Percentiles rank a stretch among this genome's conserved stretches.
phyloP scores from a whole-genome alignment of 2,113 vertebrate genomes.

The Rhodinocichla rosea region DNA sequence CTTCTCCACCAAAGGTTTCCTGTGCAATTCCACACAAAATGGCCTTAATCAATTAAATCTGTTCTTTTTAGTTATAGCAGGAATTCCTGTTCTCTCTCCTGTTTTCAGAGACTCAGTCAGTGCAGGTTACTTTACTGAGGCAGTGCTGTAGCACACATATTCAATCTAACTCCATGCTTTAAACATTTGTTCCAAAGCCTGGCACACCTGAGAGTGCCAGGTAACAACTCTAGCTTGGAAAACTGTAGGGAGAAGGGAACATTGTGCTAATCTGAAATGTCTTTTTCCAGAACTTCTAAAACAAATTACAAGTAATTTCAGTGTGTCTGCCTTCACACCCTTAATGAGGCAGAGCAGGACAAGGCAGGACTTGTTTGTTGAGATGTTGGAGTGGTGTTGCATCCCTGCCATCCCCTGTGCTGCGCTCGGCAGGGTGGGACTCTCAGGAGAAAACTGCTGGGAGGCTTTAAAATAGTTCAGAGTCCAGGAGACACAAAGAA shows the following conservation, averaged over 20 bases:
- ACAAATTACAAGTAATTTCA: neutral
- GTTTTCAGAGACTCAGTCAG: neutral
- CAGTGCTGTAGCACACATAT: neutral
- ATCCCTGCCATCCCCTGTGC: neutral
- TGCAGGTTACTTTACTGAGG: neutral
- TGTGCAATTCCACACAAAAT: neutral
- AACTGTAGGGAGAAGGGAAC: neutral
- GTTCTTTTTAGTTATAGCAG: accelerated
- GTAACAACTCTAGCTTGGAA: neutral
- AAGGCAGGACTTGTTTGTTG: slow-evolving; percentile 45
- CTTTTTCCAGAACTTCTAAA: neutral
- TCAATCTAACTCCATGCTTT: neutral
- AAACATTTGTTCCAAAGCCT: neutral
- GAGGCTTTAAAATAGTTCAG: neutral
- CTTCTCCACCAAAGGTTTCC: neutral
- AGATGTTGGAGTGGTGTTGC: neutral
- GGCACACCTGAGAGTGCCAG: accelerated
- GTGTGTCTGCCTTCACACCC: neutral
- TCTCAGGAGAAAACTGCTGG: neutral
- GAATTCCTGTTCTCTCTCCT: neutral
- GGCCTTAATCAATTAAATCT: neutral
- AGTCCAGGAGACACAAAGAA: neutral
- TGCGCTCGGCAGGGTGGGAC: neutral
- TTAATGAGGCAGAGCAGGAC: slow-evolving; percentile 33
- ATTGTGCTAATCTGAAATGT: neutral